These are phyloP conservation scores for Cheirogaleus medius DNA, from an alignment of 2,113 vertebrate genomes.

Conservation along the genomic window DNA sequence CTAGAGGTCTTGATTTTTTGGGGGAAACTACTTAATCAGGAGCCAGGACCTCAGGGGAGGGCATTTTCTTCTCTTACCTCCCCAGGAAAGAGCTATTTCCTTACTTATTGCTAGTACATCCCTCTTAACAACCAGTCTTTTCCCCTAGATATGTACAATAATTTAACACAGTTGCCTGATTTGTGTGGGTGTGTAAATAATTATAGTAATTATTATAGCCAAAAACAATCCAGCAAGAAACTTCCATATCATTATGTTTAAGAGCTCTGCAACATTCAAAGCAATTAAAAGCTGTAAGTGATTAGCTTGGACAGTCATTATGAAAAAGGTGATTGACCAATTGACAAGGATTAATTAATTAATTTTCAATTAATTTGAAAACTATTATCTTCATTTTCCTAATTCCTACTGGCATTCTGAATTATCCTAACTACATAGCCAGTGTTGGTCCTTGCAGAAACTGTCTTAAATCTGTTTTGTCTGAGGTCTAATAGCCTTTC, in stretches of 20 bases:
- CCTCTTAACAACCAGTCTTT: not conserved
- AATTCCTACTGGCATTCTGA: not conserved
- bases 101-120: not conserved
- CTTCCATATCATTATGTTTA: not conserved
- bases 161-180: conserved; percentile 85
- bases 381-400: not conserved
- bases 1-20: not conserved
- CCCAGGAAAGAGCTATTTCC: not conserved
- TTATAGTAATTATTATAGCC: conserved; percentile 83
- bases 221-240: not conserved
- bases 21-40: not conserved
- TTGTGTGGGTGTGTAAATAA: conserved; percentile 84
- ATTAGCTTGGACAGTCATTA: not conserved
- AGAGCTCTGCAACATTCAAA: not conserved
- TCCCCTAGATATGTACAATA: conserved; percentile 81
- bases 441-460: not conserved
- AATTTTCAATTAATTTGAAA: not conserved
- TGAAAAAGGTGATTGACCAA: not conserved
- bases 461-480: not conserved
- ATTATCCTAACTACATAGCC: not conserved
- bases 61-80: not conserved
- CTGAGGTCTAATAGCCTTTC: not conserved
- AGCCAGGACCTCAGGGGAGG: not conserved
- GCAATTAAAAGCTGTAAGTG: not conserved
- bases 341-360: not conserved